Base-by-base conservation (phyloP, 2,888 invertebrate species). In the Falcaria lacertinaria region DNA sequence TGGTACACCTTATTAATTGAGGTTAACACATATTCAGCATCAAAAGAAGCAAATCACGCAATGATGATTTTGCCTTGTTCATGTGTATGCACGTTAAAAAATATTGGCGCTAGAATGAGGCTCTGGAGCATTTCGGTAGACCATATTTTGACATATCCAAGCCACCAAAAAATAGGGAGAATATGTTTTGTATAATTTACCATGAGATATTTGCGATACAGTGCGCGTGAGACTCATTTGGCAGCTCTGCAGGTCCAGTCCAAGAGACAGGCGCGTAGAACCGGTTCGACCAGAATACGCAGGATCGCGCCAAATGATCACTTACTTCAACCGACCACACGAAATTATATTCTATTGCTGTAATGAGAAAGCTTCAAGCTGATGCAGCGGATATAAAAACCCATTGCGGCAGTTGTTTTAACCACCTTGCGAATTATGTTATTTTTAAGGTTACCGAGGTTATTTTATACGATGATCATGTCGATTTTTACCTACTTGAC, bases 251-350 rank as follows among this genome's bases (percentile, higher is more conserved):
- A 82, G 81, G 83, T 84, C 84, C 85, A 81, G 76, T 81, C 74
- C 74, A 74, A 75, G 79, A 68, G 78, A 79, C 77, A 69, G 71
- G 59, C 78, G 59, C 78, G 59, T 54, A 61, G 64, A 87, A 88
- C 88, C 88, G 88, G 88, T 88, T 72, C 70, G 77, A 87, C 88
- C 72, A 86, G 86, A 85, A 84, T 76, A 74, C 76, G 62, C 74
- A 68, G 75, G 70, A 72, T 73, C 73, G 72, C 74, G 70, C 74
- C 71, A 75, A 80, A 80, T 80, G 75, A 80, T 80, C 70, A 68
- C 70, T 66, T 71, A 72, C 61, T 47, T n/a, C 50, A 55, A 57
- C 48, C 44, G 51, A 47, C 47, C 57, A 59, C 43, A 54, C 70
- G 52, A 80, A 67, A 71, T 64, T 67, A 67, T 59, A 56, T 72